phyloP scores from a whole-genome alignment of 2,888 invertebrate genomes.

The Scaptomyza polygonia region DNA sequence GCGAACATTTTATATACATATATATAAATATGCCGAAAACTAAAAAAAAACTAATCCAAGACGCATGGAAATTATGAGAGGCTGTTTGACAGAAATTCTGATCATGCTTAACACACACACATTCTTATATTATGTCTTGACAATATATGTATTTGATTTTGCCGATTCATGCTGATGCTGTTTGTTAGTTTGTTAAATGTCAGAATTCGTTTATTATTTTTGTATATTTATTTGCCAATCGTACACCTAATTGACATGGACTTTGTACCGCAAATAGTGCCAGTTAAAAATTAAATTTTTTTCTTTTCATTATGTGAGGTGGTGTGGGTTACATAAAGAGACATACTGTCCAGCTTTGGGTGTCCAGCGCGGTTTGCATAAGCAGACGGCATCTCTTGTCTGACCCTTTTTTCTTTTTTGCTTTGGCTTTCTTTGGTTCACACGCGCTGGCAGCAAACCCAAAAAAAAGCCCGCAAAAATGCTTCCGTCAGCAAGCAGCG shows the following conservation, averaged over 20 bases:
- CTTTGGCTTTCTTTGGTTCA: conserved; percentile 76
- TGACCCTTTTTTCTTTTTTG: conserved; percentile 60
- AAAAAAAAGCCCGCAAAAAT: conserved; percentile 57
- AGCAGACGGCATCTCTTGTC: conserved; percentile 55
- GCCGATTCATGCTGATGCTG: conserved; percentile 64
- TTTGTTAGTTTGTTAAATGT: conserved; percentile 27
- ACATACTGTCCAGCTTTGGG: conserved; percentile 17
- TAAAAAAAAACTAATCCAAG: conserved; percentile 4
- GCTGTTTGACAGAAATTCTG: conserved; percentile 21
- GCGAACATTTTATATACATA: conserved; percentile 30
- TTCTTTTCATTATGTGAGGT: background rate
- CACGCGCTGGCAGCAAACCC: conserved; percentile 62
- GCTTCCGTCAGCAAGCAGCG: conserved; percentile 71
- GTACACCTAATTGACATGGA: conserved; percentile 39
- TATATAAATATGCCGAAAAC: conserved; percentile 16
- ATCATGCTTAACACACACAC: conserved; percentile 14
- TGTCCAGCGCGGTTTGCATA: conserved; percentile 63
- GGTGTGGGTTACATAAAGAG: conserved; percentile 55
- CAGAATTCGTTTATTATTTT: conserved; percentile 43
- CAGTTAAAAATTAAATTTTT: conserved; percentile 58
- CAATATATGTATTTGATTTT: conserved; percentile 21
- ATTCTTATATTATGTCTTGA: background rate
- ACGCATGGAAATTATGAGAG: conserved; percentile 19
- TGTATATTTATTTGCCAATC: conserved; percentile 21
- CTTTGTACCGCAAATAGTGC: conserved; percentile 60